Conservation (phyloP, 2,113 vertebrate species). For the Upupa epops region DNA sequence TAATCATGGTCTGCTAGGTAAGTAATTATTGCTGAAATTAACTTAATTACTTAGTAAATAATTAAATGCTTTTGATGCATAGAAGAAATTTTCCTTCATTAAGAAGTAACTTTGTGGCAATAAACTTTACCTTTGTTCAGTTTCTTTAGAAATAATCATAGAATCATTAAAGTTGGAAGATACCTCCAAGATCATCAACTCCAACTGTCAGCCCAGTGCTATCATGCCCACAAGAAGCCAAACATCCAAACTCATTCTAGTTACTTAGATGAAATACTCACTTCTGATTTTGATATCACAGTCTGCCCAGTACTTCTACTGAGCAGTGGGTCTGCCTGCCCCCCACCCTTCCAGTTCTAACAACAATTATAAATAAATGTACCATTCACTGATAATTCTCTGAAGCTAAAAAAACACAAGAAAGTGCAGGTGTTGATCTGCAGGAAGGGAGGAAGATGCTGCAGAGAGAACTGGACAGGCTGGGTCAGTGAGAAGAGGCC, state of each 20-base stretch:
- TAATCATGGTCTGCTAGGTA: neutral
- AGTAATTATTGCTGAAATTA: slow-evolving; percentile 27
- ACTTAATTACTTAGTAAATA: slow-evolving; percentile 17
- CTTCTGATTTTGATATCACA: neutral
- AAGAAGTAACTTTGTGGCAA: neutral
- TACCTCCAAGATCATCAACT: no score
- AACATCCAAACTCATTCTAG: neutral
- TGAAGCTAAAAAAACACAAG: neutral
- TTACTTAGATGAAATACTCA: neutral
- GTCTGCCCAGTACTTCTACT: neutral
- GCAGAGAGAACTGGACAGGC: no score
- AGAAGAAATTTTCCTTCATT: neutral
- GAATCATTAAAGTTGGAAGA: no score
- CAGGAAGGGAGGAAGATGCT: no score
- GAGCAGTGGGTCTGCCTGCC: neutral
- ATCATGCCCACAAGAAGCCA: neutral
- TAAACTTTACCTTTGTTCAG: neutral
- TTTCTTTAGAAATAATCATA: neutral
- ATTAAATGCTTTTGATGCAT: neutral
- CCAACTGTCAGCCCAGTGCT: no score
- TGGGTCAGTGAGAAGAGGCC: no score
- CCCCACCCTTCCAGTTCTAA: neutral
- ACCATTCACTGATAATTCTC: neutral
- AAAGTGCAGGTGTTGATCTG: neutral
- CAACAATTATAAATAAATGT: neutral